Conservation (phyloP, 2,888 invertebrate species). For the Octonoba sinensis region DNA sequence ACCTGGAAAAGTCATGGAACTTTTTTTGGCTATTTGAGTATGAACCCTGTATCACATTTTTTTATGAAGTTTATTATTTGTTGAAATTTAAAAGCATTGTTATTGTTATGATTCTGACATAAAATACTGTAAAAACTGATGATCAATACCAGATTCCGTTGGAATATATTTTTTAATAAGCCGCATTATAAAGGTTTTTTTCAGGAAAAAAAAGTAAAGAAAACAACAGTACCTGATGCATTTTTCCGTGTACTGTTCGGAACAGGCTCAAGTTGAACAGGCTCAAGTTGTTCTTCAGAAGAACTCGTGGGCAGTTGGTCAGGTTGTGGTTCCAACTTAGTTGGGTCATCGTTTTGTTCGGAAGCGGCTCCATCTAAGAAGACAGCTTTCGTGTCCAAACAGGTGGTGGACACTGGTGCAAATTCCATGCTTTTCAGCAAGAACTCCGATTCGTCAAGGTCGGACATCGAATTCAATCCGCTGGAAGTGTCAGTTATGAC, state of each 20-base stretch:
- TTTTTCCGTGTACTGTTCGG: conserved; percentile 32
- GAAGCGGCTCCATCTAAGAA: conserved; percentile 16
- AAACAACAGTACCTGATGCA: conserved; percentile 36
- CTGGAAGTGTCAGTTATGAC: conserved; percentile 20
- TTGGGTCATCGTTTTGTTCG: conserved; percentile 6
- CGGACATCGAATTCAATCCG: conserved; percentile 33
- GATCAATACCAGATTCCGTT: no score
- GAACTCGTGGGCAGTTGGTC: conserved; percentile 54
- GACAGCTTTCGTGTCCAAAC: conserved; percentile 22
- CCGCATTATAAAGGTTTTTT: no score
- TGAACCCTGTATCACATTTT: no score
- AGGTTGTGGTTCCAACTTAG: conserved; percentile 40
- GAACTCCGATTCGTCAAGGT: conserved; percentile 41
- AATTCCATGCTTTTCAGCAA: conserved; percentile 48
- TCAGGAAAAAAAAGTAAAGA: no score
- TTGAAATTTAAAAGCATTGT: no score
- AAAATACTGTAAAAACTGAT: no score
- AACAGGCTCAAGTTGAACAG: conserved; percentile 6
- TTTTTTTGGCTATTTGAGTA: no score
- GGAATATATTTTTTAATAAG: no score
- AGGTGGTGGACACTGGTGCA: conserved; percentile 40
- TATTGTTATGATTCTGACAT: no score
- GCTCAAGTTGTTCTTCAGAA: conserved; percentile 33
- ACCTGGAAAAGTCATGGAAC: no score
- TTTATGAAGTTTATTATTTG: no score